Evolutionary conservation across 2,113 vertebrate species (phyloP), one percentile per base, ranked within the genome.

Genomic region (Heptranchias perlo): DNA sequence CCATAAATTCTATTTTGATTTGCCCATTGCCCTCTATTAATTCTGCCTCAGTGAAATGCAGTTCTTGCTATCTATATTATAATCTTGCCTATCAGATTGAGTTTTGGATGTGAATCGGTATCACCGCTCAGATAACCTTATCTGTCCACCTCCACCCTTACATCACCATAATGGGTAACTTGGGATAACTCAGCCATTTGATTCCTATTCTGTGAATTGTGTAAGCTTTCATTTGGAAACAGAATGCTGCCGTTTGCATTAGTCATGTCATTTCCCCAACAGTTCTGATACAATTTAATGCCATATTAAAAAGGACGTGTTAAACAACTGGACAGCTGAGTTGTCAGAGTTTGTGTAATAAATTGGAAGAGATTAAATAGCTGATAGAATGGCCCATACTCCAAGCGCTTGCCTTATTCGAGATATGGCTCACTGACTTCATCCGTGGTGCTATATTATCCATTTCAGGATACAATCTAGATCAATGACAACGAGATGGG

Each of bases 291-390:
- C 64, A 69, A 95, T 95, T 95, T 95, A 95, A 52, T 73, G 47
- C 13, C 44, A 49, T 69, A 69, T 67, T 95, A 69, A 69, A 67
- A 95, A 95, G 44, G 23, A 69, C 5, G 3, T 3, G 23, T 67
- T 67, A 69, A 52, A 73, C 47, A 95, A 95, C 35, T 95, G 94
- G 94, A 95, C 39, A 69, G 10, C 65, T 69, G 23, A 69, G 44
- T 49, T 95, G 94, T 95, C 94, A 69, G 65, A 95, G 44, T 73
- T 95, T 52, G 62, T 69, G 94, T 5, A 95, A 95, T 95, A 52
- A 65, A 95, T 95, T 64, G 0, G 44, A 49, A 52, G 94, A 67
- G 65, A 95, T 73, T 67, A 95, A 69, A 4, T 52, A 49, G 65
- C 13, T 95, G 94, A 67, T 95, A 3, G 28, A 95, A 73, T 73